Evolutionary conservation across 2,113 vertebrate species (phyloP), one percentile per base, ranked within the genome.

Genomic region (Pterophyllum scalare): DNA sequence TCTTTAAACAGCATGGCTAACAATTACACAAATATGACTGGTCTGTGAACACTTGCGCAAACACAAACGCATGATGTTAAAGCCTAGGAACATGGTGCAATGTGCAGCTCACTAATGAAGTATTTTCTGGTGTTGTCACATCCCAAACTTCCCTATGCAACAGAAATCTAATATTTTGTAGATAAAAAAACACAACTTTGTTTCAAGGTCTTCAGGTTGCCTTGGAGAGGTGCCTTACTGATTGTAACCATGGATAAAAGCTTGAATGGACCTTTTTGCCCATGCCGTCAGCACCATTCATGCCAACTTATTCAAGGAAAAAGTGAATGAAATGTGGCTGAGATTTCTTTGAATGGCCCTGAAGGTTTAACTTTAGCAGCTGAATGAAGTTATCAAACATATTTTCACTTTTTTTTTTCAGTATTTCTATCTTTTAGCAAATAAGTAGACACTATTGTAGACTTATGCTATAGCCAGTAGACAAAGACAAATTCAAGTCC

Each of bases 51-150:
- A 56, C 5, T 60, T 46, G 22, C 52, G 0, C 60, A 74, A 57
- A 75, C 7, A 3, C 3, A 52, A 64, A 54, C 38, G 17, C 54
- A 56, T 9, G 76, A 19, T 3, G 13, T 77, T 40, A 38, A n/a
- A 61, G 26, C 20, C 12, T 43, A 22, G 82, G 59, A 86, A 79
- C 89, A 75, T 6, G 5, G 62, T 59, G 84, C 86, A 80, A 91
- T 86, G 6, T 2, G 28, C 5, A 9, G 15, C 20, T 54, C 43
- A 56, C 24, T 22, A 61, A 49, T 75, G 10, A 70, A 90, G 87
- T 65, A 88, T 83, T 94, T 88, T 89, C 88, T 87, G 72, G 15
- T 77, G 58, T 58, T 83, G 60, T 87, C 22, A 19, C 64, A 60
- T 77, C 4, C 15, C 49, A 20, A 78, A 12, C 1, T 57, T 78